Conservation (phyloP, 2,888 invertebrate genomes). For the Drosophila acutilabella region DNA sequence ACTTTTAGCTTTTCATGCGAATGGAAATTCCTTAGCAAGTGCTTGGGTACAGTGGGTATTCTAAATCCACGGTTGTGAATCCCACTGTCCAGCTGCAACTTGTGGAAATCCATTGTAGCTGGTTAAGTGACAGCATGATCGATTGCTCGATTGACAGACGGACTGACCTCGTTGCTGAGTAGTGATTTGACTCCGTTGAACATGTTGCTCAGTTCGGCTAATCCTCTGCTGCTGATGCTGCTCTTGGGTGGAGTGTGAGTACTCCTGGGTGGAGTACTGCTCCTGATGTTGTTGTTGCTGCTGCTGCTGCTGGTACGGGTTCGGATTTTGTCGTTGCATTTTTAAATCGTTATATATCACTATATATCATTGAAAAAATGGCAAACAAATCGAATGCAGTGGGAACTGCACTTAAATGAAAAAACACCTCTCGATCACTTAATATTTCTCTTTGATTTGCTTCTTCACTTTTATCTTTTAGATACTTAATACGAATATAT, state of each 20-base stretch:
- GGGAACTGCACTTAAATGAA: constrained; percentile 68
- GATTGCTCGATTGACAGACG: constrained; percentile 14
- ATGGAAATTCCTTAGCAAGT: constrained; percentile 45
- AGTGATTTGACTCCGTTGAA: constrained; percentile 91
- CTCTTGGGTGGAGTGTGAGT: constrained; percentile 86
- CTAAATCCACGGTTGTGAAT: constrained; percentile 79
- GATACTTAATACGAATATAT: constrained; percentile 49
- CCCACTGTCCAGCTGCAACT: constrained; percentile 59
- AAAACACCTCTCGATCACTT: constrained; percentile 79
- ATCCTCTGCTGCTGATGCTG: constrained; percentile 87
- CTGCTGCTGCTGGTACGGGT: constrained; percentile 86
- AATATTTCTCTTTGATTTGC: constrained; percentile 64
- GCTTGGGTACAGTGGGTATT: constrained; percentile 65
- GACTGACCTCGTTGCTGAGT: constrained; percentile 90
- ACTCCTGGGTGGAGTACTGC: constrained; percentile 85
- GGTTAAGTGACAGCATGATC: background rate
- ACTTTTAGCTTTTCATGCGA: constrained; percentile 3
- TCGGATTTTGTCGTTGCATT: constrained; percentile 91
- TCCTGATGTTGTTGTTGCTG: constrained; percentile 85
- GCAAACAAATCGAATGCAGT: constrained; percentile 77
- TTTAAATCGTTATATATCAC: constrained; percentile 85
- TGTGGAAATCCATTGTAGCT: constrained; percentile 23
- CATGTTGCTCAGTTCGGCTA: constrained; percentile 91
- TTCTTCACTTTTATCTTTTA: constrained; percentile 73
- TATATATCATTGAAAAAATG: constrained; percentile 83